These are phyloP conservation scores for Geococcyx californianus DNA, from an alignment of 2,113 vertebrate genomes.

Conservation along the genomic window DNA sequence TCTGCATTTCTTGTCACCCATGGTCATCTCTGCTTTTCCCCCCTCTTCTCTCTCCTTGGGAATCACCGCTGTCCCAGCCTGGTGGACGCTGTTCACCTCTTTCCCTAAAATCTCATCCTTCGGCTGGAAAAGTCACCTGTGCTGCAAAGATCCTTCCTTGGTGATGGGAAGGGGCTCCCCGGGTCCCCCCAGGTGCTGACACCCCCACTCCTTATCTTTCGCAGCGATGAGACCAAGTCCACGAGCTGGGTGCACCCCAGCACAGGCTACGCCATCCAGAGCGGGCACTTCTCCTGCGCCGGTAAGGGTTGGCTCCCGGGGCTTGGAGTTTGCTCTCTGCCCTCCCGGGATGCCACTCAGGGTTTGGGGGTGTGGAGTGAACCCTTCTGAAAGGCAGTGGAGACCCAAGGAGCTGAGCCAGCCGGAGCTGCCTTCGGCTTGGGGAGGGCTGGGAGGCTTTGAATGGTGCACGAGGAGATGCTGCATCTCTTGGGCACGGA, in stretches of 20 bases:
- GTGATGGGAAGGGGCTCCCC: accelerated
- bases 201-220: neutral
- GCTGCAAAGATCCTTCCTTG: neutral
- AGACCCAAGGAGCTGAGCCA: neutral
- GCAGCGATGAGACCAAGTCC: conserved; percentile 75
- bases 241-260: conserved; percentile 77
- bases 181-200: neutral
- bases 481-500: accelerated
- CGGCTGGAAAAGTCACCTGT: neutral
- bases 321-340: accelerated
- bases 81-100: neutral
- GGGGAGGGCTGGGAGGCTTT: neutral
- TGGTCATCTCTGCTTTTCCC: accelerated
- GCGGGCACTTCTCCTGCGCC: conserved; percentile 61
- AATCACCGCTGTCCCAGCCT: accelerated
- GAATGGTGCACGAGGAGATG: accelerated
- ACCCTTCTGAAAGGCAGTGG: neutral
- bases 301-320: conserved; percentile 41
- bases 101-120: neutral
- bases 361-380: accelerated
- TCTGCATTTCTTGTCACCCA: accelerated
- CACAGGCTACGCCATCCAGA: conserved; percentile 66
- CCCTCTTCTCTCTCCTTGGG: accelerated
- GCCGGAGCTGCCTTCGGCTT: neutral
- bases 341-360: accelerated